Conservation (phyloP, 2,797 vertebrate genomes). For the Helarctos malayanus region DNA sequence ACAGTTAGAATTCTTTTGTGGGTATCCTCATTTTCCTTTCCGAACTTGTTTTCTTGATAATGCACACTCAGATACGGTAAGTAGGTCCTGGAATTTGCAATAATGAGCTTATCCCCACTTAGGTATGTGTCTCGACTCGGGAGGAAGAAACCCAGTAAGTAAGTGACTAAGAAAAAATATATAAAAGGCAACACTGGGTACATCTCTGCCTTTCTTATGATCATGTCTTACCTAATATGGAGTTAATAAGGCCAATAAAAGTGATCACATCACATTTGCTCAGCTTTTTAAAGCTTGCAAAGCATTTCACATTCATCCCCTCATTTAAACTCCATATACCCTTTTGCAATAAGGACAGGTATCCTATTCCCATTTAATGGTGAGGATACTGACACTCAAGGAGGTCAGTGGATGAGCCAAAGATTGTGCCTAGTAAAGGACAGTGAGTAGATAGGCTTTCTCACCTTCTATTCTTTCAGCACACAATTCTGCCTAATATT, state of each 20-base stretch:
- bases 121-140: neutral
- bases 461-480: neutral
- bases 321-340: neutral
- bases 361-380: neutral
- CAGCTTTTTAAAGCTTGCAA: conserved; percentile 8
- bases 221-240: neutral
- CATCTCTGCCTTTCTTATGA: neutral
- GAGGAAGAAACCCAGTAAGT: neutral
- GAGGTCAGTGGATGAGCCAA: neutral
- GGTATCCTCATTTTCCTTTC: conserved; percentile 27
- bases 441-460: neutral
- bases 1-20: neutral
- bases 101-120: neutral
- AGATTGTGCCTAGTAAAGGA: neutral
- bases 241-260: neutral
- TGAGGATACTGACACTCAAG: neutral
- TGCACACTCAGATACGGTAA: neutral
- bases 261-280: neutral
- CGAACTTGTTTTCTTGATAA: conserved; percentile 30
- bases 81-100: neutral
- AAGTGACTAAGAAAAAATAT: neutral
- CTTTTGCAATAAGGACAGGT: neutral
- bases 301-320: neutral
- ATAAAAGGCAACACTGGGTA: neutral
- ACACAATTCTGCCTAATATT: neutral